Conservation (phyloP, 2,888 invertebrate species). For the Epirrita christyi region DNA sequence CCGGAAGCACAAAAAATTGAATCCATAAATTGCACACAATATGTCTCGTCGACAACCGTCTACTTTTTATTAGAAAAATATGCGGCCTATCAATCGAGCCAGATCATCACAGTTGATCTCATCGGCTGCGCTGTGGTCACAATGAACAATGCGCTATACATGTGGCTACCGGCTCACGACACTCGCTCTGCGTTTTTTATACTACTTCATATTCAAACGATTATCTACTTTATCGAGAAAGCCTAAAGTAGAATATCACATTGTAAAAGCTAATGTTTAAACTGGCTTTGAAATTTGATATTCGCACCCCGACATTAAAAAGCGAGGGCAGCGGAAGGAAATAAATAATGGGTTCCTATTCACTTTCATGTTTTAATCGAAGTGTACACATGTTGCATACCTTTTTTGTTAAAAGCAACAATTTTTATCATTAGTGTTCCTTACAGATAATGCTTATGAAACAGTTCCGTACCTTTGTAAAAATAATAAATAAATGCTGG, state of each 20-base stretch:
- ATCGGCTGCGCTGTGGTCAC: conserved; percentile 70
- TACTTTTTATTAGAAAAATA: conserved; percentile 62
- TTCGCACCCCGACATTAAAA: conserved; percentile 77
- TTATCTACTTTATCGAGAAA: conserved; percentile 40
- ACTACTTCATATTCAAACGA: conserved; percentile 28
- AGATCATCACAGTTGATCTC: conserved; percentile 63
- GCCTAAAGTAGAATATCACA: conserved; percentile 36
- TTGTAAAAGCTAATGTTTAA: conserved; percentile 27
- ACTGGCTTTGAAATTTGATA: conserved; percentile 74
- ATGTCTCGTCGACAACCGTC: conserved; percentile 51
- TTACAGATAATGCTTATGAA: too few species aligned
- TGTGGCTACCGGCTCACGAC: conserved; percentile 80
- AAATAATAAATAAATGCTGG: too few species aligned
- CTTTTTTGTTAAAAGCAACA: conserved; percentile 40
- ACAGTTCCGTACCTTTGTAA: too few species aligned
- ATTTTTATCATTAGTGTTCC: too few species aligned
- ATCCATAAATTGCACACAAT: conserved; percentile 76
- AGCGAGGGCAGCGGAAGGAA: conserved; percentile 82
- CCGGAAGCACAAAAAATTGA: conserved; percentile 71
- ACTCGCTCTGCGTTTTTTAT: conserved; percentile 51
- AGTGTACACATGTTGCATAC: conserved; percentile 66
- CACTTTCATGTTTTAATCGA: conserved; percentile 77
- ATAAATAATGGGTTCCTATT: conserved; percentile 77
- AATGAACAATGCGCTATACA: conserved; percentile 74
- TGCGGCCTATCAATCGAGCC: conserved; percentile 66